phyloP scores from a whole-genome alignment of 2,888 invertebrate genomes.

The Ormyrus rosae region DNA sequence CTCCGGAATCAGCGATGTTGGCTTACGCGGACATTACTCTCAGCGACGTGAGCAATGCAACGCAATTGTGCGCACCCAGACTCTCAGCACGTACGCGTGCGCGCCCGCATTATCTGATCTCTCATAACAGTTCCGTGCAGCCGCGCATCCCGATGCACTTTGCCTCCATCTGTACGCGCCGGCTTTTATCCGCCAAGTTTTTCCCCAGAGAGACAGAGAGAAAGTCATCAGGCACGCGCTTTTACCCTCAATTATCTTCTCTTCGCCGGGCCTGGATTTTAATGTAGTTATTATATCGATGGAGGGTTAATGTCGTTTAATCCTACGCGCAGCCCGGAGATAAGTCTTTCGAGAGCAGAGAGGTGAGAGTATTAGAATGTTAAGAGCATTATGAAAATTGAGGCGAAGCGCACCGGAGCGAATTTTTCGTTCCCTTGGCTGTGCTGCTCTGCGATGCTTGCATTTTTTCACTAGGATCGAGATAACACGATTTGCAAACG shows the following conservation, averaged over 20 bases:
- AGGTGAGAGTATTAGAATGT: constrained; percentile 13
- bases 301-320: constrained; percentile 22
- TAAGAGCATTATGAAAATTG: constrained; percentile 19
- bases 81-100: neutral
- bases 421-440: too few relatives aligned
- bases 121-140: constrained; percentile 63
- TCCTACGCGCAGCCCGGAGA: neutral
- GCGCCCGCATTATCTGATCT: constrained; percentile 66
- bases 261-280: constrained; percentile 49
- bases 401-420: neutral
- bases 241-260: constrained; percentile 51
- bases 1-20: too few relatives aligned
- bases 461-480: too few relatives aligned
- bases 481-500: too few relatives aligned
- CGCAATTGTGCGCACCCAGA: constrained; percentile 35
- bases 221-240: neutral
- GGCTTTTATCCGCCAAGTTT: constrained; percentile 32
- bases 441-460: too few relatives aligned
- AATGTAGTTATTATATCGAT: constrained; percentile 37
- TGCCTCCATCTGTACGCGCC: constrained; percentile 29
- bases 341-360: neutral
- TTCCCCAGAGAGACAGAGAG: neutral
- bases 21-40: too few relatives aligned
- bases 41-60: too few relatives aligned
- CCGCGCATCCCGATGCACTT: constrained; percentile 62